These are phyloP conservation scores for Nixonia krombeini DNA, from an alignment of 1,140 invertebrate genomes.

Conservation along the genomic window DNA sequence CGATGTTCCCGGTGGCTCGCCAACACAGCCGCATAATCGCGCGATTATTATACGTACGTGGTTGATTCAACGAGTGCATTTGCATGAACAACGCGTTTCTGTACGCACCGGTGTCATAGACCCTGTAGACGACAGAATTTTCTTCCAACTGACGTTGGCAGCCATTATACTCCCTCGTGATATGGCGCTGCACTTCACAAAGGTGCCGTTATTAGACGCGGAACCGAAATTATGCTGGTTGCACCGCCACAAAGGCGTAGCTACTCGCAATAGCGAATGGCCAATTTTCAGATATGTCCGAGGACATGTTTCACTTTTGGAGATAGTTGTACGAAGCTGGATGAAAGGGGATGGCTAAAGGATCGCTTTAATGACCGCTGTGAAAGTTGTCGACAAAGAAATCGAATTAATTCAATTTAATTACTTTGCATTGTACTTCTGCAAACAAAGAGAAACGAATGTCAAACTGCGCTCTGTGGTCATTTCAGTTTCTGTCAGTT, in stretches of 20 bases:
- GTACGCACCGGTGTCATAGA: conserved; percentile 4
- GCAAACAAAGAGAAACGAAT: no score
- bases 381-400: no score
- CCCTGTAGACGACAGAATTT: conserved; percentile 26
- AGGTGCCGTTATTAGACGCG: conserved; percentile 51
- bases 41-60: conserved; percentile 22
- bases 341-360: no score
- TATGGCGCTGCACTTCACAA: conserved; percentile 31
- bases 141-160: conserved; percentile 27
- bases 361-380: no score
- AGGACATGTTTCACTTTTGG: conserved; percentile 2
- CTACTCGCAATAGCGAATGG: conserved; percentile 10
- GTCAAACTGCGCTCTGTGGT: no score
- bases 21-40: conserved; percentile 16
- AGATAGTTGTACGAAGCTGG: background rate
- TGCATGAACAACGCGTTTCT: conserved; percentile 1
- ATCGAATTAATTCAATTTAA: no score
- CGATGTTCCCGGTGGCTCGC: conserved; percentile 10
- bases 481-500: no score
- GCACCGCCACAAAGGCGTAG: conserved; percentile 21
- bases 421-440: no score
- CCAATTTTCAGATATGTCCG: conserved; percentile 30
- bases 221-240: conserved; percentile 47
- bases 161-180: conserved; percentile 25
- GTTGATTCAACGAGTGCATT: conserved; percentile 19